phyloP scores from a whole-genome alignment of 2,888 invertebrate species.

The Lordiphosa andalusiaca region DNA sequence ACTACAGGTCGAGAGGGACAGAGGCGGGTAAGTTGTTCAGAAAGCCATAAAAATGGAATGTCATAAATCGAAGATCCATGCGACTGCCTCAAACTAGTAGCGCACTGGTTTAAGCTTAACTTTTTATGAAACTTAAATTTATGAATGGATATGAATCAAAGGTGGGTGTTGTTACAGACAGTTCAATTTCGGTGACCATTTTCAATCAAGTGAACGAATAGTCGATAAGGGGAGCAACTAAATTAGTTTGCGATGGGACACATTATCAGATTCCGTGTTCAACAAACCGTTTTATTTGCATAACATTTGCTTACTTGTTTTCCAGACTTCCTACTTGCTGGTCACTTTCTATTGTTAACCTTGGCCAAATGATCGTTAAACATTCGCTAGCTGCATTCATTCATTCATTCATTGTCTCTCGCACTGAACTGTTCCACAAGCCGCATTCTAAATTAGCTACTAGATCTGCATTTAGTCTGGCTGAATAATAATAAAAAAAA shows the following conservation, averaged over 20 bases:
- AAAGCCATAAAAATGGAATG: conserved; percentile 2
- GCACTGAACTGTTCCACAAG: background rate
- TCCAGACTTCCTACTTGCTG: background rate
- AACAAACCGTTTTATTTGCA: background rate
- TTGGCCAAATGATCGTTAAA: conserved; percentile 24
- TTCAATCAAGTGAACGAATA: no score
- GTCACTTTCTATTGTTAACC: conserved; percentile 32
- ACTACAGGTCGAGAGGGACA: conserved; percentile 2
- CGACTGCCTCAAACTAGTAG: conserved; percentile 51
- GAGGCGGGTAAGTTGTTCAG: conserved; percentile 4
- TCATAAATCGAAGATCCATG: conserved; percentile 37
- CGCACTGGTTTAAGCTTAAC: conserved; percentile 51
- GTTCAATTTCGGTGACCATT: background rate
- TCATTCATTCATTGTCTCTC: conserved; percentile 23
- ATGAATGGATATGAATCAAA: background rate
- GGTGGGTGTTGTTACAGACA: background rate
- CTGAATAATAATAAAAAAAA: background rate
- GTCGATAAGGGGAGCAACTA: no score
- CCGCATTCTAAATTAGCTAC: conserved; percentile 15
- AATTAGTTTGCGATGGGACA: background rate
- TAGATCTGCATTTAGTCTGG: conserved; percentile 28
- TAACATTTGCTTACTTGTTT: conserved; percentile 6
- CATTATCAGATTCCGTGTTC: background rate
- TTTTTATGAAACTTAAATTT: conserved; percentile 20
- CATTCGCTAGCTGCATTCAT: conserved; percentile 12